phyloP scores from a whole-genome alignment of 2,113 vertebrate genomes.

The Amazona guildingii region DNA sequence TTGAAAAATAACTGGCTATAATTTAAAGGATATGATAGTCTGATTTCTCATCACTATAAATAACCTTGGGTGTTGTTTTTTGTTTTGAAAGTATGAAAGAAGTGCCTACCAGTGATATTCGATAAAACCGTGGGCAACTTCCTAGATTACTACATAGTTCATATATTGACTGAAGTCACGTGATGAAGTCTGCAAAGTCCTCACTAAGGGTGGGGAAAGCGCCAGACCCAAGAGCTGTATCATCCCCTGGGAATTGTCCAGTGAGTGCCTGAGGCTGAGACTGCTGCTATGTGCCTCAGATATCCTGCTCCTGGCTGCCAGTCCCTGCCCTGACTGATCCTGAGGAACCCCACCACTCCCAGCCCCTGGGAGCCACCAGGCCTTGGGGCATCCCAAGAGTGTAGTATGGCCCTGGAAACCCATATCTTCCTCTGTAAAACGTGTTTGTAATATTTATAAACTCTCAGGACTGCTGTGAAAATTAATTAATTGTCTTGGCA shows the following conservation, averaged over 20 bases:
- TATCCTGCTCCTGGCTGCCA: background rate
- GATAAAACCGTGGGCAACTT: background rate
- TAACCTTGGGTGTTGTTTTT: background rate
- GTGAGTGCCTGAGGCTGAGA: background rate
- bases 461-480: background rate
- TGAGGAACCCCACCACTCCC: background rate
- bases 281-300: background rate
- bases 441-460: background rate
- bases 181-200: background rate
- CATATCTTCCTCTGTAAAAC: background rate
- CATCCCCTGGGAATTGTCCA: background rate
- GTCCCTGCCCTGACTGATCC: rapidly evolving
- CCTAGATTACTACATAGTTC: background rate
- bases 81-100: background rate
- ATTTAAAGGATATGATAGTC: background rate
- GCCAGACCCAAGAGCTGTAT: background rate
- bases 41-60: background rate
- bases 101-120: background rate
- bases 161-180: background rate
- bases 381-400: too few relatives aligned
- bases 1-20: background rate
- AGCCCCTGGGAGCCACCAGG: background rate
- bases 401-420: background rate
- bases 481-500: background rate
- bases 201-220: background rate